Conservation (phyloP, 37 sponge, comb jelly and placozoan species). For the Petrosia ficiformis region DNA sequence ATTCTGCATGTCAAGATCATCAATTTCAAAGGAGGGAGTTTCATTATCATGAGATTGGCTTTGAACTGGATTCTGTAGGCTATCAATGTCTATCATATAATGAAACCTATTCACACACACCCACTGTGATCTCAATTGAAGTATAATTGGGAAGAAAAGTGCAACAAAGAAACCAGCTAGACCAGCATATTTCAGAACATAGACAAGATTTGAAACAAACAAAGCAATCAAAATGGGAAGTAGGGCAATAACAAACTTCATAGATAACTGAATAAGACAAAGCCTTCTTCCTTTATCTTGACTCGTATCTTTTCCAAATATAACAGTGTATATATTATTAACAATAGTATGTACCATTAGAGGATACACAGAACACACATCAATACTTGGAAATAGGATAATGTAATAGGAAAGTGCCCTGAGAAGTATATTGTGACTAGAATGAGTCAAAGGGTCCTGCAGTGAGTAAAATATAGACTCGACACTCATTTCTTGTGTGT, state of each 20-base stretch:
- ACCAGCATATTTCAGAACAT: conserved; percentile 74
- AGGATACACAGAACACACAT: conserved; percentile 80
- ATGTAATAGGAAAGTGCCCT: conserved; percentile 68
- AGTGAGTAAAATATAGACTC: no score
- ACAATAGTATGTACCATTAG: conserved; percentile 36
- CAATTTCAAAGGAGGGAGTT: no score
- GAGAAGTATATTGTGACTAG: conserved; percentile 9
- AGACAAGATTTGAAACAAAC: conserved; percentile 79
- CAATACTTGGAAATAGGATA: conserved; percentile 80
- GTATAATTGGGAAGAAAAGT: conserved; percentile 45
- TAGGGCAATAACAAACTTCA: conserved; percentile 44
- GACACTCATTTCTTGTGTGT: no score
- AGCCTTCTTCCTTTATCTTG: not conserved
- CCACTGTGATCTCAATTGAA: not conserved
- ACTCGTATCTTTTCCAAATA: conserved; percentile 50
- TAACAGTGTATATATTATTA: conserved; percentile 70
- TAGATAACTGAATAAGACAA: conserved; percentile 21
- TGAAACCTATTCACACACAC: not conserved
- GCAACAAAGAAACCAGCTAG: conserved; percentile 61
- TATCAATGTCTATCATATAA: not conserved
- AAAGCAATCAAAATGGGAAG: conserved; percentile 75
- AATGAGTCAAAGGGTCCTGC: not conserved
- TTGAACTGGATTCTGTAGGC: not conserved
- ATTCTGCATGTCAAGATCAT: no score
- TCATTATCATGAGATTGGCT: no score